phyloP scores from a whole-genome alignment of 2,113 vertebrate genomes.

The Forbesichthys agassizii region DNA sequence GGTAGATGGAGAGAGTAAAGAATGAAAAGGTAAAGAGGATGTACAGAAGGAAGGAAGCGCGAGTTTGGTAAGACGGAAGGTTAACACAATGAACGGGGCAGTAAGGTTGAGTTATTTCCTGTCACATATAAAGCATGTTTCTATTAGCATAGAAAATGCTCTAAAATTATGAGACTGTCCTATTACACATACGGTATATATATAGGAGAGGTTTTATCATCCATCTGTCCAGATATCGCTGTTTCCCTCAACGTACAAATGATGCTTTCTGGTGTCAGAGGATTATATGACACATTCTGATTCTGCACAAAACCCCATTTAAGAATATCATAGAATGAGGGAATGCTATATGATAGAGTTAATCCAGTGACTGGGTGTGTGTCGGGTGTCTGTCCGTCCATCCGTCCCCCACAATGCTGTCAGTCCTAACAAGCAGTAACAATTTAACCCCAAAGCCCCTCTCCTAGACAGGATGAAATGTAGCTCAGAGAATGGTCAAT shows the following conservation, averaged over 20 bases:
- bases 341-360: constrained; percentile 38
- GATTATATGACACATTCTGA: constrained; percentile 11
- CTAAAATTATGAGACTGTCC: background rate
- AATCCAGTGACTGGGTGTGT: background rate
- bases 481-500: background rate
- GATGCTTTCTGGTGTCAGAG: constrained; percentile 22
- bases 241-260: constrained; percentile 17
- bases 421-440: constrained; percentile 20
- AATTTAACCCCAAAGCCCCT: constrained; percentile 7
- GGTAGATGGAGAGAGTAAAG: background rate
- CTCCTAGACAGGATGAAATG: constrained; percentile 19
- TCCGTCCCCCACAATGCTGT: background rate
- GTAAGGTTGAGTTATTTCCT: background rate
- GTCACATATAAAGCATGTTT: constrained; percentile 29
- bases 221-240: constrained; percentile 21
- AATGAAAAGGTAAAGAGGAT: background rate
- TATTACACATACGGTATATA: no score
- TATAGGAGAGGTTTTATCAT: constrained; percentile 2
- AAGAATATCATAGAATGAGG: constrained; percentile 33
- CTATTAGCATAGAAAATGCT: background rate
- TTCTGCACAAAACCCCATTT: constrained; percentile 26
- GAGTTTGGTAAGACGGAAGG: constrained; percentile 13
- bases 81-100: background rate
- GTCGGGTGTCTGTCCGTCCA: no score
- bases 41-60: background rate